These are phyloP conservation scores for Drosophila antonietae DNA, from an alignment of 2,888 invertebrate genomes.

Conservation along the genomic window DNA sequence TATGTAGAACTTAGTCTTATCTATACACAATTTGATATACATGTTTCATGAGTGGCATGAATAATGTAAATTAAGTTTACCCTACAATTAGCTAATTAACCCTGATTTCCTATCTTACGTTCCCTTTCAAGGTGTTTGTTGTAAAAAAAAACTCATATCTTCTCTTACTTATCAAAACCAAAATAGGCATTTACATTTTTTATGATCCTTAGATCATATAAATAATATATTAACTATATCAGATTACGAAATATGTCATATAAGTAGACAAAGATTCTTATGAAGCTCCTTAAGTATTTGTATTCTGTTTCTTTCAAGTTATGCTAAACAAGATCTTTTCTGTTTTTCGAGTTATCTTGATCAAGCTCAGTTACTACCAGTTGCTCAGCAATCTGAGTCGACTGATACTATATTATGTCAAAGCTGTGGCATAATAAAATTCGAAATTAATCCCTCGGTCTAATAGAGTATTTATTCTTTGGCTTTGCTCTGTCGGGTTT, in stretches of 20 bases:
- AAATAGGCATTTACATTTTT: not conserved
- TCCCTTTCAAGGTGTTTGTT: not conserved
- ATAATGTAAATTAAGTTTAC: not conserved
- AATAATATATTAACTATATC: not conserved
- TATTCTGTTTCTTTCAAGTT: not conserved
- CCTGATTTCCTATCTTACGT: not conserved
- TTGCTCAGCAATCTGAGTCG: not conserved
- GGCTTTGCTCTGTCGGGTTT: not conserved
- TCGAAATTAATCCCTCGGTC: not conserved
- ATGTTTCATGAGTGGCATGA: not conserved
- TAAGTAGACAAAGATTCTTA: not conserved
- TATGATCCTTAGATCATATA: not conserved
- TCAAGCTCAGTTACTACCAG: not conserved
- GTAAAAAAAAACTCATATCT: not conserved
- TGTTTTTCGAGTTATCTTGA: not conserved
- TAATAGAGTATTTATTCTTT: constrained; percentile 1
- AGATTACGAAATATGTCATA: not conserved
- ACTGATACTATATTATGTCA: not conserved
- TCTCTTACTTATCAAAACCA: not conserved
- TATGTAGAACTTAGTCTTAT: not conserved
- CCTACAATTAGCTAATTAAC: not conserved
- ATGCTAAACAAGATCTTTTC: not conserved
- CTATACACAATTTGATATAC: not conserved
- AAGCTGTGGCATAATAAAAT: not conserved
- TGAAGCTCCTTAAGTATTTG: not conserved